Percentiles rank a stretch among this genome's conserved stretches.
phyloP scores from a whole-genome alignment of 2,113 vertebrate species.

The Nyctibius bracteatus region DNA sequence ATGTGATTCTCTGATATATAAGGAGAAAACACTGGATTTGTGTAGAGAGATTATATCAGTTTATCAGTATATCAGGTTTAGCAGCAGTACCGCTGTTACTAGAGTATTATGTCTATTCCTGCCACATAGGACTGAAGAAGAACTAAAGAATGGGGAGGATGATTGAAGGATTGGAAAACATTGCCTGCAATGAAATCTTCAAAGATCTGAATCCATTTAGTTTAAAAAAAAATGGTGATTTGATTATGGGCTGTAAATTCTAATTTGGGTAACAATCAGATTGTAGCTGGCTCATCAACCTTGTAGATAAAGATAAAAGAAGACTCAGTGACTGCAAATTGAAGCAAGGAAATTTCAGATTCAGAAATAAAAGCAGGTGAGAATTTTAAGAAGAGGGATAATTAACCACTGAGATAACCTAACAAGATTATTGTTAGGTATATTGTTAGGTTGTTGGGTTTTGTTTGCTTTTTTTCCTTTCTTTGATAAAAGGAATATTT shows the following conservation, averaged over 20 bases:
- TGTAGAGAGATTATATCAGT: background rate
- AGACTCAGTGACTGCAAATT: background rate
- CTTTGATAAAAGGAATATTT: background rate
- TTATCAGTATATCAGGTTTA: no score
- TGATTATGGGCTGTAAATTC: background rate
- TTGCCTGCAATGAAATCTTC: background rate
- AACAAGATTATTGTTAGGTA: background rate
- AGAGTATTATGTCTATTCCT: background rate
- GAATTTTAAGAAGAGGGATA: background rate
- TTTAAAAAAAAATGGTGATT: background rate
- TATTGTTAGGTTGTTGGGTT: background rate
- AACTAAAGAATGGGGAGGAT: background rate
- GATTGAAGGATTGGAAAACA: background rate
- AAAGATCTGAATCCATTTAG: background rate
- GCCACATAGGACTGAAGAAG: background rate
- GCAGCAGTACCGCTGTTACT: background rate
- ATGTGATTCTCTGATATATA: background rate
- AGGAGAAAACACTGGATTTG: background rate
- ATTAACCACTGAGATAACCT: background rate
- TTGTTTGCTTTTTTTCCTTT: background rate
- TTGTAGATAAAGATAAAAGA: slow-evolving; percentile 40
- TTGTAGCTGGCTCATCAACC: background rate
- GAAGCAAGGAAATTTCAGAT: background rate
- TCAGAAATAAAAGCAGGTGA: background rate
- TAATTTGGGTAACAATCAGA: slow-evolving; percentile 24